Base-by-base conservation (phyloP, 2,888 invertebrate species). In the Marasmarcha lunaedactyla region DNA sequence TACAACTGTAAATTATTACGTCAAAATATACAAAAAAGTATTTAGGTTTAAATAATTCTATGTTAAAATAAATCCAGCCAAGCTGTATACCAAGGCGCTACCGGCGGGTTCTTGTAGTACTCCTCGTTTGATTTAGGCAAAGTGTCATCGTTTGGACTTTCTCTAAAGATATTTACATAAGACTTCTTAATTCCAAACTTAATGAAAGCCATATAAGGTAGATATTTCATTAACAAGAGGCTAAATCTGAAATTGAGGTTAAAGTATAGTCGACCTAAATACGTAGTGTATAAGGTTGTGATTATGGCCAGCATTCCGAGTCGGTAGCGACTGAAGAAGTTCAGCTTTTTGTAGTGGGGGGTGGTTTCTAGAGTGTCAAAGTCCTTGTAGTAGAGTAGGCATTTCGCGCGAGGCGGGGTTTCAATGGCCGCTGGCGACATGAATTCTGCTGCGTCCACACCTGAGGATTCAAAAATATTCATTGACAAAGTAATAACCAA, bases 191-290 rank as follows among this genome's bases (percentile, higher is more conserved):
- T 57, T 3, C 92, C 92, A 56, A 86, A 91, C 30, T 72, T 81
- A 53, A 85, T 85, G 63, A 89, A 88, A 0, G 90, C 90, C 34
- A 92, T 52, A 48, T 88, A 88, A 0, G 93, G 93, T 53, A 87
- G 88, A 39, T 88, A 85, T 48, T 86, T 86, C 63, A 90, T 88
- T 0, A 92, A 57, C 46, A 86, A 84, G 12, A 91, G 58, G 13
- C 86, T 76, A 1, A 88, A 54, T 53, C 77, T 72, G 57, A 89
- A 87, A 37, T 87, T 74, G 14, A 71, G 58, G 57, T 92, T 92
- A 38, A 90, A 85, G 50, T 87, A 86, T 34, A 83, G 63, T 7
- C 90, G 84, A 12, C 89, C 86, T 38, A 88, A 53, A 41, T 51
- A 62, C 10, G 77, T 85, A 6, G 66, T 61, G 51, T 86, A 79